Conservation (phyloP, 1,140 invertebrate genomes). For the Tetramorium alpestre region DNA sequence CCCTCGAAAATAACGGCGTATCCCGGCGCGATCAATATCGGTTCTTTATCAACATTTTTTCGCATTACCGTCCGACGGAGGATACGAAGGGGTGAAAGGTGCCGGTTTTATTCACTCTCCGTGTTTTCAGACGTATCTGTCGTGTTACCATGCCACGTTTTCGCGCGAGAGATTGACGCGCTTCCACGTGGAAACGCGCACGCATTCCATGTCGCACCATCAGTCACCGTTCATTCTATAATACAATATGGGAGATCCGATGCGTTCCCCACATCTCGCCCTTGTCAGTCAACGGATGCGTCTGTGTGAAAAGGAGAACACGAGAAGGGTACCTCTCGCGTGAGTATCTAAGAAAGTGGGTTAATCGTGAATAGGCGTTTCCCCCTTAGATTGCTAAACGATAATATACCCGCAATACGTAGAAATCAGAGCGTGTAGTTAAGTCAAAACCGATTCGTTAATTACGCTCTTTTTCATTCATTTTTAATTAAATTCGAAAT, state of each 20-base stretch:
- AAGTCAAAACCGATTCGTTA: background rate
- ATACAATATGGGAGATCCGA: slow-evolving; percentile 26
- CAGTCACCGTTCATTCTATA: slow-evolving; percentile 25
- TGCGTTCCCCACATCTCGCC: background rate
- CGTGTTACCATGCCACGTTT: background rate
- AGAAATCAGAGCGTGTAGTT: background rate
- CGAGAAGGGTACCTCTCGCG: background rate
- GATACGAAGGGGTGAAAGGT: background rate
- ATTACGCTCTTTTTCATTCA: no score
- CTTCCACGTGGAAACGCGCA: background rate
- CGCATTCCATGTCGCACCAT: slow-evolving; percentile 27
- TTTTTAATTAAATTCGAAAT: background rate
- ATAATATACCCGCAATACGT: no score
- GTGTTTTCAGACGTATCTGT: background rate
- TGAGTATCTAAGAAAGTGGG: slow-evolving; percentile 24
- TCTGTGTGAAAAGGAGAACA: background rate
- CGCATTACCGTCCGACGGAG: background rate
- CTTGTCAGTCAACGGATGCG: slow-evolving; percentile 17
- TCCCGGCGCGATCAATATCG: slow-evolving; percentile 8
- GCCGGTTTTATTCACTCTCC: background rate
- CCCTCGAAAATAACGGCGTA: background rate
- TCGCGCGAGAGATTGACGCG: slow-evolving; percentile 17
- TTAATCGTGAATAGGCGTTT: slow-evolving; percentile 13
- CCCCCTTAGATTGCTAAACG: background rate
- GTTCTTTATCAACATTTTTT: background rate